Conservation (phyloP, 2,888 invertebrate genomes). For the Bombyx huttoni region DNA sequence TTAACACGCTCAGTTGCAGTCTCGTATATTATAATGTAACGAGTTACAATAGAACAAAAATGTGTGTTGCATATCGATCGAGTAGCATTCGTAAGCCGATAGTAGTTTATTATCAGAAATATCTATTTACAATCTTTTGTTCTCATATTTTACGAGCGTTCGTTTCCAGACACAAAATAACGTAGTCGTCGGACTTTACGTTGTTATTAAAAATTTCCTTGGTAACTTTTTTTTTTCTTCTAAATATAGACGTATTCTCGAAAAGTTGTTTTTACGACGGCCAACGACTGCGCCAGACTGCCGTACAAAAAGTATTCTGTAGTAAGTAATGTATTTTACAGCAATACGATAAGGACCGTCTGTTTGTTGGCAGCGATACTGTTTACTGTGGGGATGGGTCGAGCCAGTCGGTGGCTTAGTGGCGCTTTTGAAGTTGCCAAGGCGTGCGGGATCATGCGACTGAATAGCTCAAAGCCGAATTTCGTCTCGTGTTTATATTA, state of each 20-base stretch:
- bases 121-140: neutral
- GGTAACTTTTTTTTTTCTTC: neutral
- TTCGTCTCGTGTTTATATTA: constrained; percentile 1
- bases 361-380: constrained; percentile 16
- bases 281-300: neutral
- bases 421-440: constrained; percentile 26
- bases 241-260: neutral
- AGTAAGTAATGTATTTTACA: neutral
- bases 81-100: no score
- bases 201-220: neutral
- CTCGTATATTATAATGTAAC: no score
- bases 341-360: constrained; percentile 9
- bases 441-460: constrained; percentile 16
- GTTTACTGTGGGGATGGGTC: constrained; percentile 11
- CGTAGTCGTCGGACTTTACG: neutral
- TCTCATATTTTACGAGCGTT: neutral
- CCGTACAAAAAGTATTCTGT: neutral
- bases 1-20: no score
- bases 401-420: constrained; percentile 17
- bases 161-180: neutral
- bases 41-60: no score
- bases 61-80: no score
- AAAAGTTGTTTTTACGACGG: neutral
- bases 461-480: constrained; percentile 1
- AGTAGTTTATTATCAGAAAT: neutral